Evolutionary conservation across 2,888 invertebrate genomes (phyloP), one percentile per base, ranked within the genome.

Genomic region (Heteropelma amictum): DNA sequence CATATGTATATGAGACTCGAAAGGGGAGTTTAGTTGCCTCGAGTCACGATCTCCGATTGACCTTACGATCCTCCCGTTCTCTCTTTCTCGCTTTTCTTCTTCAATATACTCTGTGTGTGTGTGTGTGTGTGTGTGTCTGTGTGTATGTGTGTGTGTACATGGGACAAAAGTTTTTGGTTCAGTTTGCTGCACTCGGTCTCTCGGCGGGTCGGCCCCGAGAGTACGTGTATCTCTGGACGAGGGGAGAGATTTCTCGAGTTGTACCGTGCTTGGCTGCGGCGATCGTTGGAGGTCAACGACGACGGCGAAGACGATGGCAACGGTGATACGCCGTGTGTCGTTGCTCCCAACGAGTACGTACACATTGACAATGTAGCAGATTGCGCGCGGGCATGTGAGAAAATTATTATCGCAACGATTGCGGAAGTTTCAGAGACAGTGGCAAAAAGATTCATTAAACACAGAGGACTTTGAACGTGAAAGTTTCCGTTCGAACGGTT

Each of bases 31-130:
- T 53, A 53, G 61, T 10, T 53, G 72, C 21, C 45, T 63, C 76
- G 63, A 76, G 71, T 76, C 72, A 76, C 72, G 72, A 72, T 76
- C 68, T 68, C 38, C 68, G 64, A 74, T 74, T 74, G 73, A 74
- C 73, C 73, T 74, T 69, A 74, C 69, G 69, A 69, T 74, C 69
- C 49, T 64, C 58, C 35, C 64, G 28, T 26, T 14, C 21, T 4
- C 30, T 14, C 14, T 35, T 21, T 47, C 19, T 33, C 45, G 12
- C 45, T 17, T 7, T 42, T 30, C 19, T 17, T 38, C 12, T n/a
- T 17, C 19, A 17, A 17, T 4, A 12, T 30, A n/a, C 6, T 35
- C 14, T 28, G 4, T 61, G 6, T 47, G n/a, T 19, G 12, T 21
- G 19, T 30, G 19, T 30, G 12, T 61, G 3, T 6, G 21, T 45